Conservation (phyloP, 2,797 vertebrate genomes). For the Hylomyscus alleni region DNA sequence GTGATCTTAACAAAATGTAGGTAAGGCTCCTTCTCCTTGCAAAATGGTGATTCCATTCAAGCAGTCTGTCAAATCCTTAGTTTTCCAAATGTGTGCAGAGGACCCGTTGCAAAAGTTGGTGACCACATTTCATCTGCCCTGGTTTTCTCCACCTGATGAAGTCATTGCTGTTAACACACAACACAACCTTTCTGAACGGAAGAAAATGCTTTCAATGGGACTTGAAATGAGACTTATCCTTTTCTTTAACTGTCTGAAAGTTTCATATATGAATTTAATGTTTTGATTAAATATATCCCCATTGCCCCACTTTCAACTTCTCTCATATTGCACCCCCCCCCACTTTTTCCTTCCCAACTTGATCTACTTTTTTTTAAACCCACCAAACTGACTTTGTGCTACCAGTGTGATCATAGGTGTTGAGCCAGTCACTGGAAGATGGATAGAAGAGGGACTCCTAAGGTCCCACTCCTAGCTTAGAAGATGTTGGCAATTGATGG, state of each 20-base stretch:
- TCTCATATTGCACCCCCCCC: neutral
- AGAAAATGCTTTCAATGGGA: conserved; percentile 40
- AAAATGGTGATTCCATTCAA: neutral
- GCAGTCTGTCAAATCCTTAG: neutral
- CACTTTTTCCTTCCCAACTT: neutral
- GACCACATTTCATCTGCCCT: neutral
- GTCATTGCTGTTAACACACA: neutral
- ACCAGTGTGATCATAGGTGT: neutral
- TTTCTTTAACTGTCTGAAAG: neutral
- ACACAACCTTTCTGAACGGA: neutral
- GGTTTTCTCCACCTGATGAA: conserved; percentile 38
- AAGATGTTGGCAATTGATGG: neutral
- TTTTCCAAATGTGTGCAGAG: neutral
- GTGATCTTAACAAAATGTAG: neutral
- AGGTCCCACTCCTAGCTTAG: neutral
- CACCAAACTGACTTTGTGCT: neutral
- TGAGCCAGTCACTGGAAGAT: neutral
- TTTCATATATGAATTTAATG: neutral
- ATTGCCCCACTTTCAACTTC: neutral
- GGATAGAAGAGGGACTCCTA: neutral
- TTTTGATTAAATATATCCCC: neutral
- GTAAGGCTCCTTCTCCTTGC: neutral
- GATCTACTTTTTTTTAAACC: neutral
- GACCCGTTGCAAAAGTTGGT: neutral
- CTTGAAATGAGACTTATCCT: neutral